A percentile compares a stretch with the other conserved stretches of the same genome.
Conservation (phyloP, 2,888 invertebrate genomes). For the Napeogenes inachia region DNA sequence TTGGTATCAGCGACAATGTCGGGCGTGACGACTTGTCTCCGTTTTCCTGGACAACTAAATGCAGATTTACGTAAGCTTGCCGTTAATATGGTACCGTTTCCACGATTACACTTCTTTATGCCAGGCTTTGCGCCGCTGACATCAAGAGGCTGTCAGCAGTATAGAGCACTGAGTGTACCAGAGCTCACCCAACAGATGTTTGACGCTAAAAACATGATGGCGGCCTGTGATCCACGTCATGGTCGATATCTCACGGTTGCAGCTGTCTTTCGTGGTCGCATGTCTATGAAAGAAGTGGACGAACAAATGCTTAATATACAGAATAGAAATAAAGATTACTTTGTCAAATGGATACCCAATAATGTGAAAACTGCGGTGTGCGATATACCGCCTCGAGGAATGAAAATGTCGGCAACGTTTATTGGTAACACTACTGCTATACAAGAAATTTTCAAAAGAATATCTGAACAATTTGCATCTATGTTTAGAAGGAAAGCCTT, state of each 20-base stretch:
- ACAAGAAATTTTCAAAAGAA: conserved; percentile 90
- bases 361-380: conserved; percentile 89
- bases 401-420: conserved; percentile 92
- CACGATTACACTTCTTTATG: conserved; percentile 78
- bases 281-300: conserved; percentile 95
- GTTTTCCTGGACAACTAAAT: conserved; percentile 72
- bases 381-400: conserved; percentile 84
- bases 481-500: conserved; percentile 97
- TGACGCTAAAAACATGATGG: conserved; percentile 97
- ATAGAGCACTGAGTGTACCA: conserved; percentile 90
- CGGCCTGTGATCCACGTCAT: conserved; percentile 93
- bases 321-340: conserved; percentile 84
- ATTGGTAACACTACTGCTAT: conserved; percentile 91
- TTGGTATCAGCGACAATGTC: conserved; percentile 62
- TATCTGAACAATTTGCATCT: conserved; percentile 89
- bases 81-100: conserved; percentile 83
- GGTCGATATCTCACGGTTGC: conserved; percentile 93
- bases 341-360: conserved; percentile 88
- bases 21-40: conserved; percentile 61
- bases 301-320: conserved; percentile 88
- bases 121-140: conserved; percentile 81
- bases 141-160: conserved; percentile 89
- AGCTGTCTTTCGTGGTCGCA: conserved; percentile 90
- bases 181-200: conserved; percentile 94
- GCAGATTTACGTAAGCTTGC: conserved; percentile 83